phyloP scores from a whole-genome alignment of 2,888 invertebrate species.

The Tetanocera ferruginea region DNA sequence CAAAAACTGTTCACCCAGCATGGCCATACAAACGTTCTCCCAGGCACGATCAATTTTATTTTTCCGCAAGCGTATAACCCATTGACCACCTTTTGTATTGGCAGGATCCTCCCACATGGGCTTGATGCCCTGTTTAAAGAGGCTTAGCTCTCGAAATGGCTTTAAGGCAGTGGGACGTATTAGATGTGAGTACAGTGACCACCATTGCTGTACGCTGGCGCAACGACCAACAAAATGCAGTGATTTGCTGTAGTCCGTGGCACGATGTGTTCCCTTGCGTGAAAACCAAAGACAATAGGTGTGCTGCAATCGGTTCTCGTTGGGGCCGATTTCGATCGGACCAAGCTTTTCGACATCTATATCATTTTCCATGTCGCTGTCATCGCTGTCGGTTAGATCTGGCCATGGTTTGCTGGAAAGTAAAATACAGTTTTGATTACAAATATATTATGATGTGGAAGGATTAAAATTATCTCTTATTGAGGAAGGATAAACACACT shows the following conservation, averaged over 20 bases:
- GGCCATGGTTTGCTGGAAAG: conserved; percentile 63
- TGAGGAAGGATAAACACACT: too few species aligned
- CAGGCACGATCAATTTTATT: conserved; percentile 95
- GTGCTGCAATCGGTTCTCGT: conserved; percentile 93
- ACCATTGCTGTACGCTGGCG: conserved; percentile 97
- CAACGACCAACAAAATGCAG: conserved; percentile 90
- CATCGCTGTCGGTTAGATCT: conserved; percentile 73
- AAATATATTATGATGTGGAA: too few species aligned
- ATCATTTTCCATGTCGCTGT: conserved; percentile 77
- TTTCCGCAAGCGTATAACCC: conserved; percentile 96
- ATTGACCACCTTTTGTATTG: conserved; percentile 97
- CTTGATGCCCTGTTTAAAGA: conserved; percentile 97
- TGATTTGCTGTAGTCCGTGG: conserved; percentile 71
- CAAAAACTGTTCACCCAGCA: conserved; percentile 99
- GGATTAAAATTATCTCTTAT: too few species aligned
- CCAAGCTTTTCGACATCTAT: conserved; percentile 73
- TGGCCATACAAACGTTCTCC: conserved; percentile 98
- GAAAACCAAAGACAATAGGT: conserved; percentile 94
- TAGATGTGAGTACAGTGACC: conserved; percentile 94
- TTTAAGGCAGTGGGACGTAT: conserved; percentile 90
- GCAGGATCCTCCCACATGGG: conserved; percentile 99
- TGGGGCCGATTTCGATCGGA: conserved; percentile 81
- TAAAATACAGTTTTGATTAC: too few species aligned
- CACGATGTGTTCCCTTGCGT: conserved; percentile 71
- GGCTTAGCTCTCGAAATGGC: conserved; percentile 92